Evolutionary conservation across 1,140 invertebrate species (phyloP).

Genomic region (Anthonomus grandis): DNA sequence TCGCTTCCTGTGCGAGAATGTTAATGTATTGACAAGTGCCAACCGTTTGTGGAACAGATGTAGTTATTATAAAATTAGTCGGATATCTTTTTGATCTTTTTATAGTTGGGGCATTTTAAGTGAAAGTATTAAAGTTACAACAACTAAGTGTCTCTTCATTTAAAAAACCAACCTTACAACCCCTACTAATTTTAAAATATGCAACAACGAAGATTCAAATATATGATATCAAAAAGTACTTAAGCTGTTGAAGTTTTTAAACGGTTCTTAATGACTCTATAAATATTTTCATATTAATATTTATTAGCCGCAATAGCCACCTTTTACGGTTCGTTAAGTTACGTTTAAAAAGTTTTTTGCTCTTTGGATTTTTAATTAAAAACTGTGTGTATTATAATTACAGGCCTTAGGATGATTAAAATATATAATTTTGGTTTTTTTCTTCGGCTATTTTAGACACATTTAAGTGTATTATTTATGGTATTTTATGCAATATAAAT

Average conservation of each 20-base stretch:
- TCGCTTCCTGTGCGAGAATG: no score
- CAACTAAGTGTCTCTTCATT: neutral
- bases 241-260: slow-evolving; percentile 6
- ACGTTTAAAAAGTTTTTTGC: slow-evolving; percentile 1
- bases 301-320: neutral
- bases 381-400: no score
- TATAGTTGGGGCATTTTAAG: no score
- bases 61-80: no score
- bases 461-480: neutral
- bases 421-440: neutral
- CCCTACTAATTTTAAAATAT: neutral
- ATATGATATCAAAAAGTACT: neutral
- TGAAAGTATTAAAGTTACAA: neutral
- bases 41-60: no score
- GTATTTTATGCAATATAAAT: neutral
- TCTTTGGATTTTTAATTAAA: slow-evolving; percentile 1
- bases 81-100: neutral
- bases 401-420: neutral
- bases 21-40: no score
- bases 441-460: neutral
- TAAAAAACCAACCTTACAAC: neutral
- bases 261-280: slow-evolving; percentile 7
- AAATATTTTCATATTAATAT: slow-evolving; percentile 11
- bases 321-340: slow-evolving; percentile 7
- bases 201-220: slow-evolving; percentile 1